phyloP scores from a whole-genome alignment of 2,888 invertebrate genomes.

The Gonocerus acuteangulatus region DNA sequence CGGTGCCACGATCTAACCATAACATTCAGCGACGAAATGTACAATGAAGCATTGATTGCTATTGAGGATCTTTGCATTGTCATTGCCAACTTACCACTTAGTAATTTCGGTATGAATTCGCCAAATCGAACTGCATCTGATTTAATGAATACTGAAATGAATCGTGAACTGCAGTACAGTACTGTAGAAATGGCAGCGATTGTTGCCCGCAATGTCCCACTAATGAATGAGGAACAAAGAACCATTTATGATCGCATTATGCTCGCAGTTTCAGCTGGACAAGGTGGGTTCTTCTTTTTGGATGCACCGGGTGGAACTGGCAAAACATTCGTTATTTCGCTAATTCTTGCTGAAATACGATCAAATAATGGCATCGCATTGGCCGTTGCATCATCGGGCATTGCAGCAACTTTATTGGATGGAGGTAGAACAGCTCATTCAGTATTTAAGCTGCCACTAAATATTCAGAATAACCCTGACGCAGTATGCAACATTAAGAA shows the following conservation, averaged over 20 bases:
- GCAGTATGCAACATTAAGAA: slow-evolving; percentile 4
- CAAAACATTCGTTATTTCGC: slow-evolving; percentile 1
- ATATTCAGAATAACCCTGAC: slow-evolving; percentile 7
- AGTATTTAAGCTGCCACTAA: slow-evolving; percentile 25
- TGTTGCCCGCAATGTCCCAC: slow-evolving; percentile 32
- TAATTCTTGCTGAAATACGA: background rate
- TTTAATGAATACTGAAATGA: slow-evolving; percentile 18
- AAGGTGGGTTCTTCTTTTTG: slow-evolving; percentile 29
- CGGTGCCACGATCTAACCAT: background rate
- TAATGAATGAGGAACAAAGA: slow-evolving; percentile 34
- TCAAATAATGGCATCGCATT: slow-evolving; percentile 2
- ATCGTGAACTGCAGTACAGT: slow-evolving; percentile 33
- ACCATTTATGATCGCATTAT: slow-evolving; percentile 32
- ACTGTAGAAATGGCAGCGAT: slow-evolving; percentile 30
- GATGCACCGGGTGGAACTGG: slow-evolving; percentile 22
- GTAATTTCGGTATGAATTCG: background rate
- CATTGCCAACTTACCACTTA: slow-evolving; percentile 26
- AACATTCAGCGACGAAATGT: background rate
- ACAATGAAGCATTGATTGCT: slow-evolving; percentile 29
- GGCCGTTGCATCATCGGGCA: slow-evolving; percentile 39
- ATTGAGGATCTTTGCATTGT: slow-evolving; percentile 38
- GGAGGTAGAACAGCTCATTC: slow-evolving; percentile 28
- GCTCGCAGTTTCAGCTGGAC: slow-evolving; percentile 29
- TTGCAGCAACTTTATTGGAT: slow-evolving; percentile 25
- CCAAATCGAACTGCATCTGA: background rate